Conservation (phyloP, 2,113 vertebrate species). For the Phyllopteryx taeniolatus region DNA sequence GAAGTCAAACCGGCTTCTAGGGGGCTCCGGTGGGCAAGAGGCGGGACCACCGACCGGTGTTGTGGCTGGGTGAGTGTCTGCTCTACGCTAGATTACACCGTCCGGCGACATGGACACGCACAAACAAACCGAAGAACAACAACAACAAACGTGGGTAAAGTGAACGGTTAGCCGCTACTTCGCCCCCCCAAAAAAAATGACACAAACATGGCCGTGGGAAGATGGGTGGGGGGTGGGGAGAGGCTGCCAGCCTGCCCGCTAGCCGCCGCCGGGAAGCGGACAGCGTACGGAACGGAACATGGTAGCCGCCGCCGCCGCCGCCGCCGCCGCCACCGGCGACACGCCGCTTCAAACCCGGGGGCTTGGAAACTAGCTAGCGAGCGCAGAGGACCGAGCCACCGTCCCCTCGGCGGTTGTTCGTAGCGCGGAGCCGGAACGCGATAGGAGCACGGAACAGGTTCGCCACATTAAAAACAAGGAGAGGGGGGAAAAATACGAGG, state of each 20-base stretch:
- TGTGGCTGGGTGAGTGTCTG: background rate
- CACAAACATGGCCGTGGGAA: slow-evolving; percentile 9
- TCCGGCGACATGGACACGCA: slow-evolving; percentile 38
- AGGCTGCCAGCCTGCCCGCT: slow-evolving; percentile 4
- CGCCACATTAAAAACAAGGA: slow-evolving; percentile 32
- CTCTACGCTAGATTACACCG: slow-evolving; percentile 13
- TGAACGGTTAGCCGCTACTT: slow-evolving; percentile 32
- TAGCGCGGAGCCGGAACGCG: slow-evolving; percentile 56
- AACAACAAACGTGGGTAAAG: slow-evolving; percentile 2
- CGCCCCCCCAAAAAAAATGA: slow-evolving; percentile 33
- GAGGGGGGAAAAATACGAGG: slow-evolving; percentile 7
- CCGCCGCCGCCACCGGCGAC: background rate
- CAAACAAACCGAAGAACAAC: slow-evolving; percentile 1
- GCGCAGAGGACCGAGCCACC: background rate
- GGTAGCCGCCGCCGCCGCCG: background rate
- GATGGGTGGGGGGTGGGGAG: background rate
- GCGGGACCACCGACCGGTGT: slow-evolving; percentile 1
- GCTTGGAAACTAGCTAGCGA: slow-evolving; percentile 7
- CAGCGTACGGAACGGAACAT: slow-evolving; percentile 4
- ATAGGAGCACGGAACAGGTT: slow-evolving; percentile 51
- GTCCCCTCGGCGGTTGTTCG: slow-evolving; percentile 29
- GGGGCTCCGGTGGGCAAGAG: slow-evolving; percentile 30
- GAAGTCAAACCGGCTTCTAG: slow-evolving; percentile 40
- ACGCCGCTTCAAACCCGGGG: background rate
- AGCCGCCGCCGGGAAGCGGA: background rate